A percentile compares a stretch with the other conserved stretches of the same genome.
These are phyloP conservation scores for Polypedilum vanderplanki DNA, from an alignment of 1,140 invertebrate genomes.

Conservation along the genomic window DNA sequence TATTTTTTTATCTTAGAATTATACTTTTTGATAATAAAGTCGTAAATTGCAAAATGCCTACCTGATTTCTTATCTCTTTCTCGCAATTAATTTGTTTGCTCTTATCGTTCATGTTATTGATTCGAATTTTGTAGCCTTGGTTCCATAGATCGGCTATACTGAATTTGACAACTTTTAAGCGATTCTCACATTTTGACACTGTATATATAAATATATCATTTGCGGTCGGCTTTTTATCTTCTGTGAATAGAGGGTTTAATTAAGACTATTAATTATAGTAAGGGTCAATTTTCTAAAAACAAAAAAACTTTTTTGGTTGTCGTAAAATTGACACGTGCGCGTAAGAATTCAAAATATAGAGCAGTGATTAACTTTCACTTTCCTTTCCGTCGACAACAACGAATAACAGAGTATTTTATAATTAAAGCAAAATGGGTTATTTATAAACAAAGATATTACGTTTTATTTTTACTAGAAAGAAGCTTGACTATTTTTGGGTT, in stretches of 20 bases:
- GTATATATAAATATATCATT: conserved; percentile 58
- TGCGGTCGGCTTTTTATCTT: conserved; percentile 62
- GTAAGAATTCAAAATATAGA: background rate
- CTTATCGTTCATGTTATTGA: conserved; percentile 62
- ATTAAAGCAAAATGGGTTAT: too few species aligned
- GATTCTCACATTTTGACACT: conserved; percentile 53
- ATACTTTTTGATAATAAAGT: too few species aligned
- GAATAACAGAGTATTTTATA: background rate
- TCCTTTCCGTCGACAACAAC: too few species aligned
- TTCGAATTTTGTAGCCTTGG: conserved; percentile 55
- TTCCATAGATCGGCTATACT: conserved; percentile 58
- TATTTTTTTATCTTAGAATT: too few species aligned
- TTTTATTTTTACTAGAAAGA: too few species aligned
- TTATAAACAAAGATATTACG: too few species aligned
- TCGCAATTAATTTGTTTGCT: conserved; percentile 55
- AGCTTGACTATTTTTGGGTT: too few species aligned
- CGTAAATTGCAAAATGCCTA: conserved; percentile 35
- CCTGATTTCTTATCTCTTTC: conserved; percentile 58
- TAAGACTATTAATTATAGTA: conserved; percentile 29
- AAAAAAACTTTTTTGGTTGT: background rate
- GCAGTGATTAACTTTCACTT: too few species aligned
- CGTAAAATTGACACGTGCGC: background rate
- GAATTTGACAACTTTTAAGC: conserved; percentile 52
- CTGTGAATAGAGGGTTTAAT: conserved; percentile 38
- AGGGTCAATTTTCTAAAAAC: background rate